Base-by-base conservation (phyloP, 2,888 invertebrate species). In the Abrostola tripartita region DNA sequence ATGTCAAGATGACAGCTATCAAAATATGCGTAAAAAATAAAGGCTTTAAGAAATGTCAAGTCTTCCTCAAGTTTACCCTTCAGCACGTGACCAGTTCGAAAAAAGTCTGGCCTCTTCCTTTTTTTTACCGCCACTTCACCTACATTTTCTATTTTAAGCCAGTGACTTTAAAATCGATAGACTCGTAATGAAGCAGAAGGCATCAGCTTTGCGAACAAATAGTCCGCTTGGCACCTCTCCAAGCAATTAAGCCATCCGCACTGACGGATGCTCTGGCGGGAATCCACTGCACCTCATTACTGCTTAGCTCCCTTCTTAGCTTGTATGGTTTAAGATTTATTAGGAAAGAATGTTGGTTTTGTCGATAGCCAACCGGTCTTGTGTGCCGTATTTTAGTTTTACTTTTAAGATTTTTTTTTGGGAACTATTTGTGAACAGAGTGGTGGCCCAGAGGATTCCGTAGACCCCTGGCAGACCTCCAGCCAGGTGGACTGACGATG, bases 181-280 rank as follows among this genome's bases (percentile, higher is more conserved):
- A 50, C 63, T 37, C 78, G 79, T 78, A 78, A 74, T 69, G 78
- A 78, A 66, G 65, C 78, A 79, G 67, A 76, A 78, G 78, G 76
- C 76, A 78, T 78, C 76, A 69, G 71, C 62, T 61, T 57, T 53
- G 55, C 74, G 79, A 78, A 80, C 83, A 83, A 84, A 83, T 78
- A 81, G 75, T 77, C 74, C 74, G 75, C 65, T 81, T 87, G 86
- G 86, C 86, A 59, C 59, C 58, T 67, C 74, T 82, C 86, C 86
- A 86, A 86, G 81, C 83, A 83, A 86, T 87, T 86, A 86, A 81
- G 76, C 81, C 74, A 73, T 73, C 72, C 71, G 74, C 69, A 60
- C 78, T 74, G 82, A 78, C 72, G 74, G 75, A 79, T 74, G 73
- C 67, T 38, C 63, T 58, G 61, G 69, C 58, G 64, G 73, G 76